Conservation (phyloP, 2,113 vertebrate genomes). For the Emydocephalus ijimae region DNA sequence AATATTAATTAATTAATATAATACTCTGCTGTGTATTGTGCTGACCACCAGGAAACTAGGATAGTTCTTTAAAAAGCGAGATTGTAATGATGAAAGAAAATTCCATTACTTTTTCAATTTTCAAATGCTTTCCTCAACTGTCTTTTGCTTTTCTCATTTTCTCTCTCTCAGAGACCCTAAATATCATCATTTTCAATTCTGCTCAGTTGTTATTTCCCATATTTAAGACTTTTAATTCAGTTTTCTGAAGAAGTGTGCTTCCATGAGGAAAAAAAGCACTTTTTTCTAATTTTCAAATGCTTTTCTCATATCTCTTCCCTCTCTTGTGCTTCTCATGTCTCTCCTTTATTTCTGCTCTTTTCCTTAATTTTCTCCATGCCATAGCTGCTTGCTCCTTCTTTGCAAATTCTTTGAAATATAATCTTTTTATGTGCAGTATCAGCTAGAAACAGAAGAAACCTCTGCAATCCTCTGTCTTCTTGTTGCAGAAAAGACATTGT, state of each 20-base stretch:
- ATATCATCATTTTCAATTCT: not conserved
- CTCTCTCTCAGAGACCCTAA: not conserved
- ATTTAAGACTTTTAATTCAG: not conserved
- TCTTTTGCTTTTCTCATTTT: not conserved
- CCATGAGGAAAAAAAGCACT: not conserved
- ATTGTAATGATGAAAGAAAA: not conserved
- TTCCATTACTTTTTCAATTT: not conserved
- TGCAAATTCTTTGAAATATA: not conserved
- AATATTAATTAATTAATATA: constrained; percentile 18
- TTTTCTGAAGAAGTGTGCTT: not conserved
- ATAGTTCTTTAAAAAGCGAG: not conserved
- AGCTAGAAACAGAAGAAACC: not conserved
- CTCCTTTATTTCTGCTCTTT: not conserved
- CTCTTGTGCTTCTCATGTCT: not conserved
- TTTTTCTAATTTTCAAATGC: not conserved
- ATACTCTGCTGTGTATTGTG: not conserved
- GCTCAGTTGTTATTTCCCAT: not conserved
- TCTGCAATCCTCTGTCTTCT: not conserved
- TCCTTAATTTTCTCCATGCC: not conserved
- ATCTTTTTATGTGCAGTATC: not conserved
- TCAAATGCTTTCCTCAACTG: not conserved
- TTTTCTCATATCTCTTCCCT: not conserved
- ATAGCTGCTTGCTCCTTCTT: not conserved
- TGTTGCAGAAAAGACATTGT: not conserved
- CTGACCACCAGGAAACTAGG: not conserved